Base-by-base conservation (phyloP, 2,888 invertebrate species). In the Agrochola litura region DNA sequence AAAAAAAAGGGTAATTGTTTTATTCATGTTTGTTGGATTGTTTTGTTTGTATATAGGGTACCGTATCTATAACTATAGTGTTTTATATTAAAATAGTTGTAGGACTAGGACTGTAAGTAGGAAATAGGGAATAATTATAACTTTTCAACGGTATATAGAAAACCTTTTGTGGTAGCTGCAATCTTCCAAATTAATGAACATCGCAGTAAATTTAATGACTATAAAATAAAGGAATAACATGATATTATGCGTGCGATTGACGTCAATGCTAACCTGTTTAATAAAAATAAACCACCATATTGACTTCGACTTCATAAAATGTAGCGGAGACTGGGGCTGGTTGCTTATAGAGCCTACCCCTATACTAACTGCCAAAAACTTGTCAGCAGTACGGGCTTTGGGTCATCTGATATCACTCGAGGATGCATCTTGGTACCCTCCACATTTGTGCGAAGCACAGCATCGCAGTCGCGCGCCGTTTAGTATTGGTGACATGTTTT, bases 181-280 rank as follows among this genome's bases (percentile, higher is more conserved):
- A 25, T 56, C n/a, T 56, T 25, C 12, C 12, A 56, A 56, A 56
- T 58, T 2, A 9, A 22, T 25, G 3, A 2, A n/a, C 25, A 58
- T 12, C n/a, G 12, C 25, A 14, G n/a, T 56, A 5, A n/a, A 56
- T 58, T 58, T 6, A 58, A 60, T 60, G 60, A 16, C 6, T 16
- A 30, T 25, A 58, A 46, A 49, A 30, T 25, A 58, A 46, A 49
- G 9, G 14, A 78, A 78, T 52, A 43, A n/a, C 43, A 67, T 19
- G 5, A n/a, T 67, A 5, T 6, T 60, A n/a, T 30, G 56, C 69
- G 8, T 60, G 60, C 43, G 25, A 61, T 16, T 79, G 77, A 79
- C 76, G 76, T 79, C 76, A 76, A 60, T 68, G 41, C 14, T 22
- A 78, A 67, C 49, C 49, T 30, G 25, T 78, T 68, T 64, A 49